Percentiles rank a stretch among this genome's conserved stretches.
Conservation (phyloP, 64 coral and sea anemone species). For the Stichodactyla mertensii region DNA sequence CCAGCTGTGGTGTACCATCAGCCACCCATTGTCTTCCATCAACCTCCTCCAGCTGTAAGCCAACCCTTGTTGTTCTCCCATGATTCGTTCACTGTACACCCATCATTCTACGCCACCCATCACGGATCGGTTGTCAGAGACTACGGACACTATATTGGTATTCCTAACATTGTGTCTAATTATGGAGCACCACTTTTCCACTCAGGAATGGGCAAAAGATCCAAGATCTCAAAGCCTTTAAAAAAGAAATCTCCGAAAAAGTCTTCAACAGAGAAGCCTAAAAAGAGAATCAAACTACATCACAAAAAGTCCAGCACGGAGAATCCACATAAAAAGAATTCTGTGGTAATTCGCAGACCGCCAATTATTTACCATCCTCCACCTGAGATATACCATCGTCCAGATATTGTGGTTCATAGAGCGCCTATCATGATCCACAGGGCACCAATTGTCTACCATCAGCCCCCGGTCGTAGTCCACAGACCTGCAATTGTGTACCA, state of each 20-base stretch:
- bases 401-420: slow-evolving; percentile 81
- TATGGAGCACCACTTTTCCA: slow-evolving; percentile 78
- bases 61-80: slow-evolving; percentile 93
- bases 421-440: slow-evolving; percentile 86
- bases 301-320: slow-evolving; percentile 51
- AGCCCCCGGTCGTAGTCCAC: slow-evolving; percentile 84
- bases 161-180: slow-evolving; percentile 91
- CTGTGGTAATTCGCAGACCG: slow-evolving; percentile 68
- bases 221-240: slow-evolving; percentile 43
- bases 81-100: slow-evolving; percentile 92
- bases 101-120: slow-evolving; percentile 88
- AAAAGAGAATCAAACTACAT: slow-evolving; percentile 39
- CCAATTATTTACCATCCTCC: slow-evolving; percentile 93
- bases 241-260: not conserved
- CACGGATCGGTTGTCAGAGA: slow-evolving; percentile 93
- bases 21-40: slow-evolving; percentile 95
- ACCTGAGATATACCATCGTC: slow-evolving; percentile 87
- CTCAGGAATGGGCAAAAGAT: slow-evolving; percentile 58
- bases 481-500: slow-evolving; percentile 88
- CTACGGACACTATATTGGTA: slow-evolving; percentile 86
- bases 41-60: slow-evolving; percentile 89
- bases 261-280: not conserved
- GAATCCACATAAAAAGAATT: slow-evolving; percentile 70
- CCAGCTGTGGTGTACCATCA: slow-evolving; percentile 98
- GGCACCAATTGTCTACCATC: slow-evolving; percentile 74